These are phyloP conservation scores for Pomatostomus ruficeps DNA, from an alignment of 2,113 vertebrate species.

Conservation along the genomic window DNA sequence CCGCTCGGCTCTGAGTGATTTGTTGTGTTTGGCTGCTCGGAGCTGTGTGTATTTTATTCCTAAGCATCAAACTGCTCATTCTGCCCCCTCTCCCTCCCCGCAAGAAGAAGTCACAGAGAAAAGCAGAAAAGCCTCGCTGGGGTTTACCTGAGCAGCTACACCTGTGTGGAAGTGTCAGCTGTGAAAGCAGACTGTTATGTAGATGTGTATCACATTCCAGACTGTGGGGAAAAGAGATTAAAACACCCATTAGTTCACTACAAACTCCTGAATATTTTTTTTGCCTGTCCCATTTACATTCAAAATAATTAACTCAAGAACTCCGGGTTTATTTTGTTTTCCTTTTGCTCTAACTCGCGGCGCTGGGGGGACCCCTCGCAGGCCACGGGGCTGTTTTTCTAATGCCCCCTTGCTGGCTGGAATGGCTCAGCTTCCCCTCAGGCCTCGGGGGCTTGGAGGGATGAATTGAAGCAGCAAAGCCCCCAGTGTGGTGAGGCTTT, in stretches of 20 bases:
- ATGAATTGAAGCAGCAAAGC: background rate
- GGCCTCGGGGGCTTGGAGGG: background rate
- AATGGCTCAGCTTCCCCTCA: background rate
- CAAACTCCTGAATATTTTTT: background rate
- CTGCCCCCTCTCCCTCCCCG: background rate
- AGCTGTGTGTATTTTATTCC: slow-evolving; percentile 9
- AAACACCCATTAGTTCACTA: background rate
- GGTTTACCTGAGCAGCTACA: background rate
- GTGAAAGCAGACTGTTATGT: background rate
- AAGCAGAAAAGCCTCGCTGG: background rate
- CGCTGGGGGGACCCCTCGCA: background rate
- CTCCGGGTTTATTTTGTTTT: background rate
- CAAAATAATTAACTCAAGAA: background rate
- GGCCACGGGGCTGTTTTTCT: background rate
- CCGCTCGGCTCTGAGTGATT: background rate
- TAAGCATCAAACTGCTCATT: background rate
- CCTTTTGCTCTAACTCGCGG: background rate
- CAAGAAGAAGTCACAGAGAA: background rate
- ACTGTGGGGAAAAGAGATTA: background rate
- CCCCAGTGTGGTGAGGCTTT: background rate
- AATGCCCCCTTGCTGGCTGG: background rate
- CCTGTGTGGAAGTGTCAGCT: background rate
- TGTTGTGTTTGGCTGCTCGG: slow-evolving; percentile 26
- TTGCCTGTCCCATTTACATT: background rate
- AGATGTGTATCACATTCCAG: background rate